These are phyloP conservation scores for Anoplophora glabripennis DNA, from an alignment of 1,140 invertebrate species.

Conservation along the genomic window DNA sequence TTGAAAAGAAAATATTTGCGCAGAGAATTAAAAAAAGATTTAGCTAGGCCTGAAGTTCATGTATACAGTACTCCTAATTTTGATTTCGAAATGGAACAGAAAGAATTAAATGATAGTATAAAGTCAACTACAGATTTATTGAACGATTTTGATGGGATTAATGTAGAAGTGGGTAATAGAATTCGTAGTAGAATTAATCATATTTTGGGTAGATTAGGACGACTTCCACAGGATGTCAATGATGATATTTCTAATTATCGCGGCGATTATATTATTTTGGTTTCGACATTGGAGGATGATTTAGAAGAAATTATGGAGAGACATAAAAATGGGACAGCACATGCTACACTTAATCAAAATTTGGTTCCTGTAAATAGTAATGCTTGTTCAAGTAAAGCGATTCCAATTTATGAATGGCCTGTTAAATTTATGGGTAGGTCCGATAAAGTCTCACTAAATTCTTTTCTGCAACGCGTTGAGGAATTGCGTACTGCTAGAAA, in stretches of 20 bases:
- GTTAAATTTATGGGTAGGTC: neutral
- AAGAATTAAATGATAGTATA: constrained; percentile 9
- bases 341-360: neutral
- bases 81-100: neutral
- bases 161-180: constrained; percentile 1
- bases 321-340: neutral
- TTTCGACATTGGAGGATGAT: neutral
- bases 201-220: constrained; percentile 3
- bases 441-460: neutral
- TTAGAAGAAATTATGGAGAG: neutral
- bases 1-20: constrained; percentile 7
- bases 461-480: too few relatives aligned
- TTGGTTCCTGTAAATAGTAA: neutral
- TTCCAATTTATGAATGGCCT: constrained; percentile 2
- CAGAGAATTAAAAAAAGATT: constrained; percentile 9
- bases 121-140: constrained; percentile 3
- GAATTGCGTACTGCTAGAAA: too few relatives aligned
- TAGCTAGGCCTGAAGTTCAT: neutral
- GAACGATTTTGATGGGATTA: constrained; percentile 3
- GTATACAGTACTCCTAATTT: neutral
- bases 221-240: neutral
- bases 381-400: neutral
- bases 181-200: constrained; percentile 6
- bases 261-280: neutral
- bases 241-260: constrained; percentile 7